These are phyloP conservation scores for Spicauda simplicius DNA, from an alignment of 2,888 invertebrate genomes.

Conservation along the genomic window DNA sequence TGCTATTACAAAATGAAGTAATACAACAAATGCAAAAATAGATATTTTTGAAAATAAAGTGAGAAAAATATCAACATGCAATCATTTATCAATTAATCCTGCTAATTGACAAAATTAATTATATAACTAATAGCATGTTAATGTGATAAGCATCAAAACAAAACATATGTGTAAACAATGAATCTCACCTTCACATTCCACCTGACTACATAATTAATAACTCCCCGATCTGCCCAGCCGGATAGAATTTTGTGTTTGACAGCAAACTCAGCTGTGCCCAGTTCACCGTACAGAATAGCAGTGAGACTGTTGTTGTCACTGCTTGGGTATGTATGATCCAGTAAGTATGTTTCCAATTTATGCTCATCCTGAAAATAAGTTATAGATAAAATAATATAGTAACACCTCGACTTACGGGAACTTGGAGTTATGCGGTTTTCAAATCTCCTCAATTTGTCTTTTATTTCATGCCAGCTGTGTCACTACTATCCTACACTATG, in stretches of 20 bases:
- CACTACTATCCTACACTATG: too few relatives aligned
- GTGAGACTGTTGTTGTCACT: slow-evolving; percentile 88
- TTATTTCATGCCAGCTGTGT: too few relatives aligned
- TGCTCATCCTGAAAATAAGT: slow-evolving; percentile 61
- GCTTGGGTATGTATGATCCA: slow-evolving; percentile 94
- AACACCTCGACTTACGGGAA: too few relatives aligned
- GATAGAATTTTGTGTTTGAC: slow-evolving; percentile 90
- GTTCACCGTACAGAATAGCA: slow-evolving; percentile 94
- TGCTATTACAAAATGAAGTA: too few relatives aligned
- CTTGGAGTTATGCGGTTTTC: too few relatives aligned
- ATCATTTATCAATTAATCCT: not conserved
- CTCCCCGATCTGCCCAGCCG: slow-evolving; percentile 87
- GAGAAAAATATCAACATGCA: not conserved
- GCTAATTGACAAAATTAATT: not conserved
- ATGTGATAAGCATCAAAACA: too few relatives aligned
- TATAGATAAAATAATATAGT: too few relatives aligned
- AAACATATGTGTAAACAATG: not conserved
- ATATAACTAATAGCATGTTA: too few relatives aligned
- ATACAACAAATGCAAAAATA: too few relatives aligned
- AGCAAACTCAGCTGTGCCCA: slow-evolving; percentile 91
- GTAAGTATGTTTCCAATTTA: slow-evolving; percentile 87
- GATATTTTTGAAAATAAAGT: not conserved
- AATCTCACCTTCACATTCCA: slow-evolving; percentile 91
- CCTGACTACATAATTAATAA: slow-evolving; percentile 93
- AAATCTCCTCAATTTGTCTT: too few relatives aligned